Base-by-base conservation (phyloP, 2,888 invertebrate species). In the Polietes domitor region DNA sequence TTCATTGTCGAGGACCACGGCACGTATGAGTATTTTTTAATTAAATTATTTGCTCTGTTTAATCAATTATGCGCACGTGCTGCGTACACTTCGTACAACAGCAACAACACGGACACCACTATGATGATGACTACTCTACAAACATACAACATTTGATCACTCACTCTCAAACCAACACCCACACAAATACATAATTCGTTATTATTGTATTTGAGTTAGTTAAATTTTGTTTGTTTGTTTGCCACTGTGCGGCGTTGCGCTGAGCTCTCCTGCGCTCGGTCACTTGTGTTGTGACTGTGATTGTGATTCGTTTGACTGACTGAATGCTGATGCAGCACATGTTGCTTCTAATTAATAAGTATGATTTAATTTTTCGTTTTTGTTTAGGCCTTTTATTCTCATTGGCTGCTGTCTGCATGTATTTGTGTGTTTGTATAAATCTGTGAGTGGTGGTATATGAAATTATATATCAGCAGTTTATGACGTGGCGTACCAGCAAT, bases 21-120 rank as follows among this genome's bases (percentile, higher is more conserved):
- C 79, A 79, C 79, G 79, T 79, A 79, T 79, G 73, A 79, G 79
- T 74, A 68, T 79, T 79, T 79, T 50, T 79, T 79, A 79, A 79
- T 79, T 79, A 79, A 79, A 79, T 79, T 79, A 79, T 79, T 79
- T 74, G 73, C 43, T 73, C 65, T 79, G 68, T 79, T 79, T 79
- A 79, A 79, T 79, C 79, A 79, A 79, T 79, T 79, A 79, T 79
- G 73, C 65, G 55, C 79, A 79, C 79, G 74, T 79, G 79, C 65
- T 79, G n/a, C n/a, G n/a, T n/a, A 65, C 79, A 74, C n/a, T 47
- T 15, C 12, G 6, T 53, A 21, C 53, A 21, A n/a, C 19, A 19
- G 15, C 53, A 43, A n/a, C 21, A 12, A 58, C 26, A 17, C 15
- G 50, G 19, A 28, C 32, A 19, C 50, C 50, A 68, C 10, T 21